A percentile compares a stretch with the other conserved stretches of the same genome.
Conservation (phyloP, 2,113 vertebrate species). For the Eulemur rufifrons region DNA sequence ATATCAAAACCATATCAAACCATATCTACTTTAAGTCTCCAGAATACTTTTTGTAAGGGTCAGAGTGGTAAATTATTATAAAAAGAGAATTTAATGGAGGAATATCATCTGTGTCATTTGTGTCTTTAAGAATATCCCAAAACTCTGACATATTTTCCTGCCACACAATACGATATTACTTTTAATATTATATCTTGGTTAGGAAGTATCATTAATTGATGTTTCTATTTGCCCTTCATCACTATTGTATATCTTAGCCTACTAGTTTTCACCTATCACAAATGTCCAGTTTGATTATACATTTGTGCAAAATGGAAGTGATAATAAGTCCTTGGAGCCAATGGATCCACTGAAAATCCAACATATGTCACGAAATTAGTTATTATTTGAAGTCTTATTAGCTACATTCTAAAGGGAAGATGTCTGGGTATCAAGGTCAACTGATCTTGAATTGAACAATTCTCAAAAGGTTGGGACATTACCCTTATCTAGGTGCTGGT, state of each 20-base stretch:
- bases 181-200: background rate
- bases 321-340: background rate
- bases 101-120: background rate
- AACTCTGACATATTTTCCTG: background rate
- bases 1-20: too few relatives aligned
- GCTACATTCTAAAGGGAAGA: background rate
- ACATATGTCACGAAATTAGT: background rate
- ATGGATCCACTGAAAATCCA: accelerated
- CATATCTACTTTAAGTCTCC: background rate
- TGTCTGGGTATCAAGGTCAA: background rate
- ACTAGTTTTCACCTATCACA: background rate
- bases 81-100: background rate
- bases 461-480: background rate
- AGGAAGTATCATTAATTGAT: background rate
- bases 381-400: background rate
- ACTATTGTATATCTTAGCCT: background rate
- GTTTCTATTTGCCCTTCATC: background rate
- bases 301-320: background rate
- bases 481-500: background rate
- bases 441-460: background rate
- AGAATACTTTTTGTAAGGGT: background rate
- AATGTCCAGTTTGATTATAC: background rate
- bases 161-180: background rate
- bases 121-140: background rate
- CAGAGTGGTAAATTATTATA: background rate